A percentile compares a stretch with the other conserved stretches of the same genome.
These are phyloP conservation scores for Epizoanthus scotinus DNA, from an alignment of 92 coral and sea anemone genomes.

Conservation along the genomic window DNA sequence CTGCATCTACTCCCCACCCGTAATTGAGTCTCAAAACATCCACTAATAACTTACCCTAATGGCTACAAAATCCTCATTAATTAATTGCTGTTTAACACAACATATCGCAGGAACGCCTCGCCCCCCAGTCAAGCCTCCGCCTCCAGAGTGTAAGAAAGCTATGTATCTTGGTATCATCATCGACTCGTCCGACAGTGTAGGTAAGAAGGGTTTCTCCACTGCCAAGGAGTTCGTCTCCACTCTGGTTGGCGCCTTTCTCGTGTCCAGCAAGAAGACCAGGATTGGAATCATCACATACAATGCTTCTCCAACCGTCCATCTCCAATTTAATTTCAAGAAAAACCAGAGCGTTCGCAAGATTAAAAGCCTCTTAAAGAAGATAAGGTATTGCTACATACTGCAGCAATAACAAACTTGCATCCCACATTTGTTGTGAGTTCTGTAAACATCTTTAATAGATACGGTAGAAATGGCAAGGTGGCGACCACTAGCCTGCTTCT, in stretches of 20 bases:
- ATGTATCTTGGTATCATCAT: conserved; percentile 10
- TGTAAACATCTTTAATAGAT: no score
- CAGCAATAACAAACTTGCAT: no score
- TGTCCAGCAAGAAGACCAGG: conserved; percentile 5
- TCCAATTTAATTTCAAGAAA: conserved; percentile 6
- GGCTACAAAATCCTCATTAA: no score
- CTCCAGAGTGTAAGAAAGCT: conserved; percentile 1
- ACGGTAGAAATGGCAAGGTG: no score
- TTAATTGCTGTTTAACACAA: no score
- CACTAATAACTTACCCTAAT: no score
- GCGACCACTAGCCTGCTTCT: no score
- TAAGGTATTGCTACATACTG: background rate
- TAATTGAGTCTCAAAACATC: no score
- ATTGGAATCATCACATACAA: conserved; percentile 18
- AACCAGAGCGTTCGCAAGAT: background rate
- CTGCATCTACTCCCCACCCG: no score
- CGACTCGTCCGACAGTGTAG: conserved; percentile 20
- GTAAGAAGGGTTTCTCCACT: background rate
- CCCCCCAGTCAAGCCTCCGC: conserved; percentile 1
- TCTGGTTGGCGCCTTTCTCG: background rate
- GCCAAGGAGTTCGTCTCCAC: conserved; percentile 20
- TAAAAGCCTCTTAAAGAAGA: background rate
- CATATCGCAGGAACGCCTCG: background rate
- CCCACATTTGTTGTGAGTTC: no score
- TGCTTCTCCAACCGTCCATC: background rate